These are phyloP conservation scores for Lochmaea capreae DNA, from an alignment of 2,888 invertebrate species.

Conservation along the genomic window DNA sequence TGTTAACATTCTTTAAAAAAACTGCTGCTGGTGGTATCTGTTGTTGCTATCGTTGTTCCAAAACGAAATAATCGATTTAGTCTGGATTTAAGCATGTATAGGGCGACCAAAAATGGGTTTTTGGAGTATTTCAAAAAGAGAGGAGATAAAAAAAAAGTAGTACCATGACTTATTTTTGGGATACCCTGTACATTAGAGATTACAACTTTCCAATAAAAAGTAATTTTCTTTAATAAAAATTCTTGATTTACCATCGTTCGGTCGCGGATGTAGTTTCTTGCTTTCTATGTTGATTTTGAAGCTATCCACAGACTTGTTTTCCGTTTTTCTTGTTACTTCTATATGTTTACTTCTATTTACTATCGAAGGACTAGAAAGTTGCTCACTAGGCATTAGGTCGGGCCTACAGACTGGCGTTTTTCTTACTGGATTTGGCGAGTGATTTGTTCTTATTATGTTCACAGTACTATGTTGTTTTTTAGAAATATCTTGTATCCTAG, in stretches of 20 bases:
- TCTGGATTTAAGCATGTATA: no score
- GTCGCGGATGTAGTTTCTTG: slow-evolving; percentile 41
- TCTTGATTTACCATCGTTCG: slow-evolving; percentile 11
- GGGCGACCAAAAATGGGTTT: no score
- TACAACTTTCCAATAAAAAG: no score
- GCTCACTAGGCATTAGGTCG: slow-evolving; percentile 52
- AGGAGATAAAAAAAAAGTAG: no score
- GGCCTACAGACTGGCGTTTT: slow-evolving; percentile 36
- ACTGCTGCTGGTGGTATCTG: no score
- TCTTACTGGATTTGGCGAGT: slow-evolving; percentile 15
- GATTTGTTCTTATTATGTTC: slow-evolving; percentile 9
- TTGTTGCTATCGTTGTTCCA: no score
- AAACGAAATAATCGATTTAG: no score
- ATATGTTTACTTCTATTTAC: slow-evolving; percentile 49
- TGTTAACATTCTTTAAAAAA: no score
- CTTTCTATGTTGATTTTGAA: slow-evolving; percentile 46
- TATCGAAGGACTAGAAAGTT: slow-evolving; percentile 61
- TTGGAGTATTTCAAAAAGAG: no score
- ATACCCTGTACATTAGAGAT: no score
- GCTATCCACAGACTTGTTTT: slow-evolving; percentile 36
- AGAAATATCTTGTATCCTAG: slow-evolving; percentile 6
- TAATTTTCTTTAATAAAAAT: no score
- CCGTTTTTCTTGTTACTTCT: slow-evolving; percentile 43
- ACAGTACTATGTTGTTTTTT: slow-evolving; percentile 23
- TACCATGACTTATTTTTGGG: no score